phyloP scores from a whole-genome alignment of 2,888 invertebrate genomes.

The Salticus scenicus region DNA sequence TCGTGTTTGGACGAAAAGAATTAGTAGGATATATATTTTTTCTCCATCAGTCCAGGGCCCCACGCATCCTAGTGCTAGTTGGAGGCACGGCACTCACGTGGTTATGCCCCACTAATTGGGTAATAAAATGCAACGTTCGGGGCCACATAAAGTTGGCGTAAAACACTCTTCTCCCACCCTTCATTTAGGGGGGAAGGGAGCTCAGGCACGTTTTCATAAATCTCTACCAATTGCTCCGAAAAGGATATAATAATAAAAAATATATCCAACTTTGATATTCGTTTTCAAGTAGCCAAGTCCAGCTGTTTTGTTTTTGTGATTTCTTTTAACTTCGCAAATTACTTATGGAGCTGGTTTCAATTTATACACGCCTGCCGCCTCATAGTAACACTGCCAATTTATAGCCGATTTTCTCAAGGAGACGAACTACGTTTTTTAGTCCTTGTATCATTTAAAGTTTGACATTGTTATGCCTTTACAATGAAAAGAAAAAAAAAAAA shows the following conservation, averaged over 20 bases:
- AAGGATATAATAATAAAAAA: constrained; percentile 12
- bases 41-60: constrained; percentile 39
- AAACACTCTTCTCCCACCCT: constrained; percentile 15
- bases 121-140: constrained; percentile 64
- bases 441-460: too few species aligned
- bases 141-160: constrained; percentile 55
- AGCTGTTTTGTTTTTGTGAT: constrained; percentile 22
- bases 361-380: constrained; percentile 29
- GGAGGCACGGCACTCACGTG: constrained; percentile 60
- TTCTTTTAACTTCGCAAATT: constrained; percentile 46
- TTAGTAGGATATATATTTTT: background rate
- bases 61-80: constrained; percentile 53
- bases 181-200: constrained; percentile 7
- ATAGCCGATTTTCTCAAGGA: constrained; percentile 13
- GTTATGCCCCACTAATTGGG: constrained; percentile 69
- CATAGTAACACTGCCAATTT: constrained; percentile 35
- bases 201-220: constrained; percentile 66
- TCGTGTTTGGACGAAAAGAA: constrained; percentile 16
- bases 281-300: constrained; percentile 51
- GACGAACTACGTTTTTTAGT: background rate
- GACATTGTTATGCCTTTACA: background rate
- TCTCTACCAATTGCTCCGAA: constrained; percentile 60
- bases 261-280: constrained; percentile 13
- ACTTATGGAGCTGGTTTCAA: constrained; percentile 47
- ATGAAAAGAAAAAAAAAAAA: too few species aligned